Base-by-base conservation (phyloP, 2,797 vertebrate species). In the Anguilla obscura region DNA sequence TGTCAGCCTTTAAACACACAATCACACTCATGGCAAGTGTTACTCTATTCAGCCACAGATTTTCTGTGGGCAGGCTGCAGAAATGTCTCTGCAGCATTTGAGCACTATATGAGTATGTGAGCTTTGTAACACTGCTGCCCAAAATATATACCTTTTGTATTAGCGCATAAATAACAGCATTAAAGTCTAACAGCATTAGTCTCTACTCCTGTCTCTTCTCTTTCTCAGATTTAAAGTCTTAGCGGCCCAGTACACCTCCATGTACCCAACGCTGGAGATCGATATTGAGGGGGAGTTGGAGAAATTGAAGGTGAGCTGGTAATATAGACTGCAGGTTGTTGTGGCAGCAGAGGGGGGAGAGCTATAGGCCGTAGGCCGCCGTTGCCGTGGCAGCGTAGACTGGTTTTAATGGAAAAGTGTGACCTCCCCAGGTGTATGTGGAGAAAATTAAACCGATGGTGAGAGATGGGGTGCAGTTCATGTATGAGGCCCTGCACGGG, bases 381-480 rank as follows among this genome's bases (percentile, higher is more conserved):
- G 58, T 71, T 71, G 14, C 74, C 30, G 1, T 76, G 74, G 14
- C 74, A 40, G 33, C 16, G 45, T 24, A n/a, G 21, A 2, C 40
- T 24, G 40, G 45, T 45, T 50, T 21, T 82, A 45, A 82, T n/a
- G 18, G 3, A 36, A 6, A 2, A 8, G 45, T 50, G 40, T 82
- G 21, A 7, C 40, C 21, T n/a, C 40, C 21, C 21, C 79, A 99
- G 98, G 94, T 94, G 71, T 99, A 96, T 30, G 97, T 96, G 94
- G 96, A 98, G 92, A 96, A 93, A 92, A 93, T 99, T 93, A 97
- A 97, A 93, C 98, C 98, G n/a, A 99, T 99, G 98, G 98, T 99
- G 93, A 97, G 93, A 92, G 98, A 99, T 88, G 98, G 98, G 0
- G 98, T 99, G 91, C 97, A 98, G 94, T 99, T 97, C 95, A 98